phyloP scores from a whole-genome alignment of 2,113 vertebrate genomes.

The Odontophorus gujanensis region DNA sequence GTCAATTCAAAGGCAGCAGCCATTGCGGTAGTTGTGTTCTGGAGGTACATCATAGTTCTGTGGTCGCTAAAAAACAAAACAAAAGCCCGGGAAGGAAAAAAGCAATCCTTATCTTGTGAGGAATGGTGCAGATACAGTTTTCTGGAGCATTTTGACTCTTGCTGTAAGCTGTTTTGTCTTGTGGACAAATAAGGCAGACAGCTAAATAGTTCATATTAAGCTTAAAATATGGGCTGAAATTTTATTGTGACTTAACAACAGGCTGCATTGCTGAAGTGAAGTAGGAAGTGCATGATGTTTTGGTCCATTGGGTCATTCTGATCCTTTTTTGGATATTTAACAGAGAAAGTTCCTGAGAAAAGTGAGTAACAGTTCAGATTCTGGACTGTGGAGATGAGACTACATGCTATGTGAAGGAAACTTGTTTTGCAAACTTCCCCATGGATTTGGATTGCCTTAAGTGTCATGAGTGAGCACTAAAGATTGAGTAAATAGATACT shows the following conservation, averaged over 20 bases:
- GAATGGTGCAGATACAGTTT: constrained; percentile 44
- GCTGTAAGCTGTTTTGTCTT: background rate
- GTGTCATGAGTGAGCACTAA: constrained; percentile 43
- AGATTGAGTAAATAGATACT: constrained; percentile 32
- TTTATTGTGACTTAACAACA: background rate
- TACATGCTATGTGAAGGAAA: background rate
- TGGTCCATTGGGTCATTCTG: background rate
- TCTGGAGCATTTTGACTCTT: background rate
- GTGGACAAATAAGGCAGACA: background rate
- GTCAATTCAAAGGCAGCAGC: constrained; percentile 76
- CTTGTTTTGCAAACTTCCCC: constrained; percentile 46
- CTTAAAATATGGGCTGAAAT: background rate
- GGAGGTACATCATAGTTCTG: constrained; percentile 27
- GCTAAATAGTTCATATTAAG: background rate
- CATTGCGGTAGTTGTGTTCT: constrained; percentile 55
- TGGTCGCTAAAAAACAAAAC: constrained; percentile 16
- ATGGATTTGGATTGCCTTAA: constrained; percentile 72
- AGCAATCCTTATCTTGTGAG: constrained; percentile 72
- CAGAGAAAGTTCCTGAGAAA: background rate
- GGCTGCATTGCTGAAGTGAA: background rate
- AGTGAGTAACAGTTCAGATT: background rate
- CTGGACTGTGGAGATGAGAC: background rate
- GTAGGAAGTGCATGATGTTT: background rate
- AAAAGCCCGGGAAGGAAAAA: background rate
- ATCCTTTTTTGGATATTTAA: background rate